Percentiles rank a stretch among this genome's conserved stretches.
Conservation (phyloP, 2,113 vertebrate genomes). For the Tragulus kanchil region DNA sequence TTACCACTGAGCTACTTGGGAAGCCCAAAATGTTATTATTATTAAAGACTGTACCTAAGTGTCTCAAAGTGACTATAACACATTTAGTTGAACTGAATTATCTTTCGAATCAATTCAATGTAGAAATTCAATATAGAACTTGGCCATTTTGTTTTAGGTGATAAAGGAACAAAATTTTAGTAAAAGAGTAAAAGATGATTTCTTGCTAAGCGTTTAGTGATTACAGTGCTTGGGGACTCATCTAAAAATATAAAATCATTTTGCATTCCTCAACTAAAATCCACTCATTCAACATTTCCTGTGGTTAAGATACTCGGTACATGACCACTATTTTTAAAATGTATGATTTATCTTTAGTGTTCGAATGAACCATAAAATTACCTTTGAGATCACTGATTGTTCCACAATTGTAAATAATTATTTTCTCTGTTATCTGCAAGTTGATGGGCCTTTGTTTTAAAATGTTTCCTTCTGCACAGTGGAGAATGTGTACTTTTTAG, state of each 20-base stretch:
- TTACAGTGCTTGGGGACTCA: slow-evolving; percentile 85
- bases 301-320: slow-evolving; percentile 86
- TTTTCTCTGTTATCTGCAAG: slow-evolving; percentile 84
- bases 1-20: no score
- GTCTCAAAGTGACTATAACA: not conserved
- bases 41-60: not conserved
- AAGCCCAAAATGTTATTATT: not conserved
- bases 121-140: not conserved
- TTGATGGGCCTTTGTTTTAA: slow-evolving; percentile 80
- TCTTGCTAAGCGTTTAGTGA: slow-evolving; percentile 68
- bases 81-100: slow-evolving; percentile 11
- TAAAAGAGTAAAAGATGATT: slow-evolving; percentile 45
- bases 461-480: slow-evolving; percentile 47
- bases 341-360: slow-evolving; percentile 89
- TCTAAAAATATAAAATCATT: slow-evolving; percentile 88
- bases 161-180: not conserved
- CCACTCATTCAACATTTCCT: slow-evolving; percentile 87
- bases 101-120: slow-evolving; percentile 29
- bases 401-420: slow-evolving; percentile 88
- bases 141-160: slow-evolving; percentile 1
- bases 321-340: slow-evolving; percentile 89
- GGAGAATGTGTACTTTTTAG: slow-evolving; percentile 44
- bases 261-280: slow-evolving; percentile 88
- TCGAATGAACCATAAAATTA: slow-evolving; percentile 91
- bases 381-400: slow-evolving; percentile 92